These are phyloP conservation scores for Bucorvus abyssinicus DNA, from an alignment of 2,797 vertebrate species.

Conservation along the genomic window DNA sequence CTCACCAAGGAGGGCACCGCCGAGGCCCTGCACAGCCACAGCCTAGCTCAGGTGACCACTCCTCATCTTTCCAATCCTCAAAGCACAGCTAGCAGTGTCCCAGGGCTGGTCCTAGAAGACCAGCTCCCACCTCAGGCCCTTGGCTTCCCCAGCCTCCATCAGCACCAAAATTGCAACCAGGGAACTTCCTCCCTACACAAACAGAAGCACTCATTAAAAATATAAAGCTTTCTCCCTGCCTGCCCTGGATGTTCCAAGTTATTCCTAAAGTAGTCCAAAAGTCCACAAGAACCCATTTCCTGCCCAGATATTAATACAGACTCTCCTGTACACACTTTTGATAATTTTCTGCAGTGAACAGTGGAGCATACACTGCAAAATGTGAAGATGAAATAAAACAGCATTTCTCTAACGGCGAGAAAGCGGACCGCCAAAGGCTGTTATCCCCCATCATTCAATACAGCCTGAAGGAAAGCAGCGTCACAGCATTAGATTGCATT, in stretches of 20 bases:
- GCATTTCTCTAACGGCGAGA: background rate
- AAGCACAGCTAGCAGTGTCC: background rate
- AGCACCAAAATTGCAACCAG: background rate
- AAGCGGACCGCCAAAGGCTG: background rate
- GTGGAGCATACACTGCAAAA: background rate
- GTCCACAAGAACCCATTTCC: background rate
- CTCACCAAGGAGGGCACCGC: accelerated
- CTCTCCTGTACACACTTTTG: background rate
- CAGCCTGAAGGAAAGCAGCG: background rate
- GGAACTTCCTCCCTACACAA: background rate
- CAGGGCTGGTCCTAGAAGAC: background rate
- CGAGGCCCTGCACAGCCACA: background rate
- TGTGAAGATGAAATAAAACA: background rate
- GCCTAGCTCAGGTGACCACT: background rate
- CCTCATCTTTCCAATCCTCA: background rate
- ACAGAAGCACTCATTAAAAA: background rate
- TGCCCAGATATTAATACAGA: background rate
- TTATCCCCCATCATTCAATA: background rate
- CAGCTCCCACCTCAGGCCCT: background rate
- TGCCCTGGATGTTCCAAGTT: background rate
- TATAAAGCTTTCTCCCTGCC: background rate
- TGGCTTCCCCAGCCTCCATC: background rate
- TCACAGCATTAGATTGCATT: background rate
- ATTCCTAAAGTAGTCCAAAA: background rate
- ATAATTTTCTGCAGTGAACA: background rate